Evolutionary conservation across 1,140 invertebrate genomes (phyloP), one percentile per base, ranked within the genome.

Genomic region (Lutraria rhynchaena): DNA sequence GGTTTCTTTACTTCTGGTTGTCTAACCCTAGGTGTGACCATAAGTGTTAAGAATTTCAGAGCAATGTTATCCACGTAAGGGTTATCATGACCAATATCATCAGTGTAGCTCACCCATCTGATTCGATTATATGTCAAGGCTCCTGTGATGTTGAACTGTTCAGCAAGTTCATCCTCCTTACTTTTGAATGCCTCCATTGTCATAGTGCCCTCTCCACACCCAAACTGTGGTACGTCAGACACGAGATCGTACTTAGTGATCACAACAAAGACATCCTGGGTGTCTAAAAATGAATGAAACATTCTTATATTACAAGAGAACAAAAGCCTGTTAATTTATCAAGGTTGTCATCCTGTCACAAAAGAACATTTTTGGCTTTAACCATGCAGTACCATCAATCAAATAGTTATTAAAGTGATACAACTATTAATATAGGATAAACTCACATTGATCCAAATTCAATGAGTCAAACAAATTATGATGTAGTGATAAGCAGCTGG

Each of bases 221-320:
- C 37, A 5, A 29, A 31, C 19, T 11, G 9, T 33, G 29, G 27
- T 63, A 22, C 5, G 15, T 33, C 58, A 17, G 33, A 33, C n/a
- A 75, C 73, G 19, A 75, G n/a, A 41, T 75, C 73, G 44, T 61
- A 75, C 41, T 75, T 75, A 29, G 73, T 75, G 17, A 75, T 75
- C 3, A 75, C 73, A 17, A 75, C 73, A 29, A 49, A 75, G 22
- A 75, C 37, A 15, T 75, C 73, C 3, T 24, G 35, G 31, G 55
- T 60, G 41, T 61, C 73, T 75, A 44, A n/a, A 75, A 61, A 41
- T 5, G 15, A 41, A 41, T 41, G 37, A 41, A 41, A n/a, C n/a
- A n/a, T n/a, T n/a, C n/a, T n/a, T n/a, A n/a, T n/a, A n/a, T n/a
- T n/a, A n/a, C n/a, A n/a, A n/a, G n/a, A n/a, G n/a, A n/a, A n/a